Evolutionary conservation across 1,140 invertebrate genomes (phyloP).

Genomic region (Oppia nitens): DNA sequence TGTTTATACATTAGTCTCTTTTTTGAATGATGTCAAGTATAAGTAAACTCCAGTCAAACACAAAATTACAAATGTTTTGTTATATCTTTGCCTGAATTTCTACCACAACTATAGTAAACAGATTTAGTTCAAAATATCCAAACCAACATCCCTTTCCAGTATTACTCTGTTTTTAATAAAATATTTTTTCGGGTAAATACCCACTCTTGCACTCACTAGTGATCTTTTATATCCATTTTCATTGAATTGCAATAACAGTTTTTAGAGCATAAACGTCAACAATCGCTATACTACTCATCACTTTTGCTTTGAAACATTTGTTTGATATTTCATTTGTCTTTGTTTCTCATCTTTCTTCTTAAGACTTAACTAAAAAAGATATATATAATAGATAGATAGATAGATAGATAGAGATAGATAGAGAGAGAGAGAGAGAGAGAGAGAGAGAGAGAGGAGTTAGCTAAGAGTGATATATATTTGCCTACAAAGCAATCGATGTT

Average conservation of each 20-base stretch:
- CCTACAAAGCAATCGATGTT: too few relatives aligned
- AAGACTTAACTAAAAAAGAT: too few relatives aligned
- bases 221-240: not conserved
- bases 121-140: not conserved
- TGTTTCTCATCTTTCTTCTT: not conserved
- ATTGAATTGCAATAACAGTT: not conserved
- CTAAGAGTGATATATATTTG: too few relatives aligned
- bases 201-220: not conserved
- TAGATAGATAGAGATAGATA: too few relatives aligned
- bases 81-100: not conserved
- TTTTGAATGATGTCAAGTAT: not conserved
- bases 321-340: not conserved
- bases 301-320: not conserved
- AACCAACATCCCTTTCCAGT: not conserved
- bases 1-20: not conserved
- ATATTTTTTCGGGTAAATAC: not conserved
- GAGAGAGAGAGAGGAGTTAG: too few relatives aligned
- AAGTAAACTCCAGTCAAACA: not conserved
- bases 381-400: too few relatives aligned
- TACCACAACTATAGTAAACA: not conserved
- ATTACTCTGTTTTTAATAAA: not conserved
- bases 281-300: not conserved
- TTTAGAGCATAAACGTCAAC: not conserved
- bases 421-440: too few relatives aligned
- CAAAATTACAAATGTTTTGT: not conserved